Base-by-base conservation (phyloP, 1,140 invertebrate species). In the Parapsyche elsis region DNA sequence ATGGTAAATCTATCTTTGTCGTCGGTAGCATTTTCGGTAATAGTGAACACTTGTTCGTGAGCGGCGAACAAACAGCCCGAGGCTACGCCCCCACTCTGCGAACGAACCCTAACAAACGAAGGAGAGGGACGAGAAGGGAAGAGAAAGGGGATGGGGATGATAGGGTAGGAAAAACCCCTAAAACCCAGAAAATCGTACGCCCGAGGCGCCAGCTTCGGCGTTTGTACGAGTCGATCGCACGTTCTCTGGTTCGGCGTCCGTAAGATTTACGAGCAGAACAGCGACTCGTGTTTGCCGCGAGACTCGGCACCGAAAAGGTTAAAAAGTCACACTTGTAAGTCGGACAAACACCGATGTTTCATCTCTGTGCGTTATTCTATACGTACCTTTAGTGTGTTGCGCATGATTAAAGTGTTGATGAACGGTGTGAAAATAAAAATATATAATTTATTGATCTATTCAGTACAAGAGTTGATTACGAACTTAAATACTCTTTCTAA, bases 11-110 rank as follows among this genome's bases (percentile, higher is more conserved):
- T 23, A 21, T 67, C 14, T 67, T 67, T 19, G 26, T 73, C 38
- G 45, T 16, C 45, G 10, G 16, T 38, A 16, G 38, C 16, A 19
- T 45, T 46, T 38, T 30, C 26, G 21, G 59, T 77, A 64, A 77
- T 77, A 46, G 59, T 49, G 59, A 77, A 77, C 75, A 77, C 53
- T 77, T 77, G 75, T 77, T 77, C 59, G 59, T 21, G 24, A 64
- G n/a, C 30, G 57, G 57, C 26, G 44, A 44, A 64, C 75, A 77
- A 77, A 77, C 75, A 77, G 75, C 75, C 75, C 26, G 23, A 45
- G 57, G 75, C 59, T 24, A 53, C 49, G 49, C 49, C 49, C 16
- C 49, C 49, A 12, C 49, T 53, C 49, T 4, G 49, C 2, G 49
- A 53, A 10, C 1, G 49, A 38, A 53, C 49, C 10, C 12, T 14